Percentiles rank a stretch among this genome's conserved stretches.
These are phyloP conservation scores for Heteromurus nitidus DNA, from an alignment of 2,888 invertebrate species.

Conservation along the genomic window DNA sequence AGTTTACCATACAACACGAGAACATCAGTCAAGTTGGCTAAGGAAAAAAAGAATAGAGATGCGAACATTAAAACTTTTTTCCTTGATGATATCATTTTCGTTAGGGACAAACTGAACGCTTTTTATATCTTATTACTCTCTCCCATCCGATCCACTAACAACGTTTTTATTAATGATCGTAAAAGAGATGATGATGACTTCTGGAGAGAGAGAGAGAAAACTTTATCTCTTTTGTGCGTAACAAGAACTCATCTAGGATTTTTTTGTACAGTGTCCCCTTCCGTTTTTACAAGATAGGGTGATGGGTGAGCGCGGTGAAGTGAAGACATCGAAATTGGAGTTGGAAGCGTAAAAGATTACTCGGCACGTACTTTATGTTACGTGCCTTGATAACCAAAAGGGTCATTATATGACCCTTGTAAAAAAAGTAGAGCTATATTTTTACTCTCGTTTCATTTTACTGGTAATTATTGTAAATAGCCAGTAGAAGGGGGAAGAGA, in stretches of 20 bases:
- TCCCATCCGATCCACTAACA: background rate
- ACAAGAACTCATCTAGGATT: too few relatives aligned
- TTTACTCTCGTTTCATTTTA: background rate
- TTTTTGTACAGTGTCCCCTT: too few relatives aligned
- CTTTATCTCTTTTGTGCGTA: conserved; percentile 8
- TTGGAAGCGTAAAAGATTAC: too few relatives aligned
- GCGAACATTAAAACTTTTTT: conserved; percentile 21
- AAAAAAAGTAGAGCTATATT: background rate
- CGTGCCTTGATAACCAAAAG: conserved; percentile 41
- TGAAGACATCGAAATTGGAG: conserved; percentile 15
- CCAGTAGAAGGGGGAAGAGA: background rate
- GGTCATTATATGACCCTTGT: conserved; percentile 31
- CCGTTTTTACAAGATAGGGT: too few relatives aligned
- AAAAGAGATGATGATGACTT: conserved; percentile 14
- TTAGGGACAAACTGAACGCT: background rate
- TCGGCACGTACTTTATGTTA: conserved; percentile 8
- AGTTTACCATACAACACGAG: background rate
- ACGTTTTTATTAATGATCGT: conserved; percentile 53
- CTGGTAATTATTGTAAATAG: background rate
- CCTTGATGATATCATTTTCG: conserved; percentile 42
- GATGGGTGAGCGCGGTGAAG: too few relatives aligned
- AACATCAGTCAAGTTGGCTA: background rate
- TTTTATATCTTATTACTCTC: background rate
- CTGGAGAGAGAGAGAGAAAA: background rate
- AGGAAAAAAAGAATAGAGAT: background rate